phyloP scores from a whole-genome alignment of 2,113 vertebrate species.

The Grammomys dolichurus region DNA sequence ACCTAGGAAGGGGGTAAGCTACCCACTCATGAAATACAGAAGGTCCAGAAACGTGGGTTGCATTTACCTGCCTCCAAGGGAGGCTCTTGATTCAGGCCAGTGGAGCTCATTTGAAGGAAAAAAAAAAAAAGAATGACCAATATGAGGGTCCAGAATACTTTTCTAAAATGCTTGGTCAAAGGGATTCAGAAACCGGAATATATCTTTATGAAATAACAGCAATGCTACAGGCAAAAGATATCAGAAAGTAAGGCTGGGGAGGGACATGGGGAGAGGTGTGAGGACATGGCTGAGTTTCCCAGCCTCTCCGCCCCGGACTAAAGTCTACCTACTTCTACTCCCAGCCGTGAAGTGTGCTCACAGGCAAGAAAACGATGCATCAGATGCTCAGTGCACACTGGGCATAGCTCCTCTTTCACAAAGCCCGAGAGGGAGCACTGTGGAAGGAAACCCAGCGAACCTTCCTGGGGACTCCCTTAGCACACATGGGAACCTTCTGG shows the following conservation, averaged over 20 bases:
- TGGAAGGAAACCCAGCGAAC: constrained; percentile 59
- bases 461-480: constrained; percentile 28
- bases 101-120: constrained; percentile 34
- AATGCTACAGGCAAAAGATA: constrained; percentile 47
- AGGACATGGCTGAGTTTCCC: neutral
- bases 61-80: constrained; percentile 76
- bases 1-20: constrained; percentile 62
- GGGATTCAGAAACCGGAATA: constrained; percentile 54
- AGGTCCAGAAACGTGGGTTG: constrained; percentile 65
- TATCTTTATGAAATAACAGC: constrained; percentile 58
- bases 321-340: constrained; percentile 61
- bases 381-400: constrained; percentile 64
- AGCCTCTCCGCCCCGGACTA: constrained; percentile 52
- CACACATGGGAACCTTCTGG: neutral
- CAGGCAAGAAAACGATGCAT: constrained; percentile 70
- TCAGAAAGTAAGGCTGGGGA: constrained; percentile 28
- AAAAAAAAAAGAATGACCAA: constrained; percentile 72
- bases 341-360: constrained; percentile 58
- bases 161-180: constrained; percentile 45
- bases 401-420: constrained; percentile 64
- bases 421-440: constrained; percentile 73
- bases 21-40: constrained; percentile 68
- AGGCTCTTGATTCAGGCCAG: constrained; percentile 72
- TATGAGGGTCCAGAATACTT: constrained; percentile 54
- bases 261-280: neutral